phyloP scores from a whole-genome alignment of 1,140 invertebrate species.

The Geopemphigus sp. region DNA sequence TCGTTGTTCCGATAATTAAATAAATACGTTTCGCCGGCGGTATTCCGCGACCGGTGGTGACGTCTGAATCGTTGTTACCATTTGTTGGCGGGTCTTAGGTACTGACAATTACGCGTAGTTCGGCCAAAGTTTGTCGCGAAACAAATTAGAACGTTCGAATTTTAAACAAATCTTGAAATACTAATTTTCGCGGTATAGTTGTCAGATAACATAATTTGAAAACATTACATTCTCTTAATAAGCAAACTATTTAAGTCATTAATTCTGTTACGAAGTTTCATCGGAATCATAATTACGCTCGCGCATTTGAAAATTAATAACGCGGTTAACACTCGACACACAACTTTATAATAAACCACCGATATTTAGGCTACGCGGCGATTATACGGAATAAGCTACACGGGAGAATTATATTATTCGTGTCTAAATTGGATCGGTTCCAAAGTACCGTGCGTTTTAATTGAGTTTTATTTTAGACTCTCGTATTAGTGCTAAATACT shows the following conservation, averaged over 20 bases:
- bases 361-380: background rate
- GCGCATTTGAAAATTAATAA: conserved; percentile 33
- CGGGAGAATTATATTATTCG: background rate
- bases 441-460: conserved; percentile 24
- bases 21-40: no score
- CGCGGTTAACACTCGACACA: conserved; percentile 27
- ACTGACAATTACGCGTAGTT: background rate
- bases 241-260: conserved; percentile 32
- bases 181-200: conserved; percentile 18
- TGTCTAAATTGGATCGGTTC: background rate
- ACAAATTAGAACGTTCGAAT: conserved; percentile 14
- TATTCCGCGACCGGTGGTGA: no score
- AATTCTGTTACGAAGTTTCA: conserved; percentile 30
- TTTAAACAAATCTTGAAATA: conserved; percentile 8
- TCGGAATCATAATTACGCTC: conserved; percentile 2
- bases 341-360: conserved; percentile 8
- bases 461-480: conserved; percentile 38
- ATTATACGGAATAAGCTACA: background rate
- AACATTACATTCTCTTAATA: conserved; percentile 12
- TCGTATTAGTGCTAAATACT: conserved; percentile 12
- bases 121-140: background rate
- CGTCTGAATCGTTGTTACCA: no score
- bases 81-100: background rate
- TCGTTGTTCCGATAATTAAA: no score
- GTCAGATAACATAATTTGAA: conserved; percentile 9